Evolutionary conservation across 2,797 vertebrate species (phyloP).

Genomic region (Platyrinchus mystaceus): DNA sequence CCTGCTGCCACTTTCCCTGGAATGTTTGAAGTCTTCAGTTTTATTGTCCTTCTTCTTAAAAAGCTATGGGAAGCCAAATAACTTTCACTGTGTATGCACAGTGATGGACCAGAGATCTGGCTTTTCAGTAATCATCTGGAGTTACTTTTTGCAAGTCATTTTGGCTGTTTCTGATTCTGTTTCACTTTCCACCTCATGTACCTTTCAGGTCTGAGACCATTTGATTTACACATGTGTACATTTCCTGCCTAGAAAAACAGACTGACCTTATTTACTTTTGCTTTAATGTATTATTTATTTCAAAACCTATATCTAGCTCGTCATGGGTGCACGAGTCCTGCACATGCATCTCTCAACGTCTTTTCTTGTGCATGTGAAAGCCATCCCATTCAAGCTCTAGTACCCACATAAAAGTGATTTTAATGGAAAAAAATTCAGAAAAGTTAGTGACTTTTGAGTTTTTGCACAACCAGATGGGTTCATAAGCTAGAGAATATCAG

Average conservation of each 20-base stretch:
- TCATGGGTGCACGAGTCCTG: neutral
- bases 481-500: neutral
- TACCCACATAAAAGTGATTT: neutral
- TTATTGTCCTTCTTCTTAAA: neutral
- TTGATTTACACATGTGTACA: neutral
- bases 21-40: neutral
- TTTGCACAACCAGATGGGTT: neutral
- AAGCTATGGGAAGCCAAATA: neutral
- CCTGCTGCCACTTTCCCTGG: neutral
- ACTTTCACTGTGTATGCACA: neutral
- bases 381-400: neutral
- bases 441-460: neutral
- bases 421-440: neutral
- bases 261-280: neutral
- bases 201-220: neutral
- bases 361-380: neutral
- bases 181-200: neutral
- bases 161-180: neutral
- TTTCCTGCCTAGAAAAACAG: neutral
- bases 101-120: neutral
- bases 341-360: neutral
- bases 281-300: neutral
- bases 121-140: neutral
- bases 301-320: neutral
- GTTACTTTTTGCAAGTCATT: neutral